phyloP scores from a whole-genome alignment of 1,140 invertebrate species.

The Hirudo medicinalis region DNA sequence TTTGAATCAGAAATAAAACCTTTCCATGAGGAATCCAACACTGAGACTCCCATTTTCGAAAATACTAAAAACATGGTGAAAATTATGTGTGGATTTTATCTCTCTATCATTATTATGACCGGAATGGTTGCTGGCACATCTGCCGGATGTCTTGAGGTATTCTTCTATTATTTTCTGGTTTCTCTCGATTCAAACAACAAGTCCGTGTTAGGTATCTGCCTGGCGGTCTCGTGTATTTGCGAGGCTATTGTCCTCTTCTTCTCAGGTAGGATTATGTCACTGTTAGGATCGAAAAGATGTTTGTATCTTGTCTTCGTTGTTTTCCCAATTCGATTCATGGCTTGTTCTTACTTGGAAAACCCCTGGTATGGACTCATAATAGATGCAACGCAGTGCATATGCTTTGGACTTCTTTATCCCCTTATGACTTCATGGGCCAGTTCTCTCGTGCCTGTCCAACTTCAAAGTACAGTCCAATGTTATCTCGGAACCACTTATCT shows the following conservation, averaged over 20 bases:
- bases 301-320: constrained; percentile 67
- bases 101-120: background rate
- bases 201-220: constrained; percentile 65
- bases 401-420: constrained; percentile 74
- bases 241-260: constrained; percentile 69
- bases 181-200: constrained; percentile 55
- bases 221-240: constrained; percentile 63
- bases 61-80: constrained; percentile 17
- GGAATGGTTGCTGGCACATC: constrained; percentile 41
- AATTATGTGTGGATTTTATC: constrained; percentile 20
- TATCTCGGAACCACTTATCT: constrained; percentile 58
- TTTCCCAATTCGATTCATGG: constrained; percentile 60
- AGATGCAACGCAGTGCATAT: constrained; percentile 73
- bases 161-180: constrained; percentile 70
- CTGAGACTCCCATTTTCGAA: too few species aligned
- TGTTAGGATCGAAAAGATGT: constrained; percentile 64
- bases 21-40: too few species aligned
- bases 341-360: constrained; percentile 65
- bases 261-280: constrained; percentile 62
- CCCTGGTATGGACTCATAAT: constrained; percentile 60
- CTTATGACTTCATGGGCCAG: constrained; percentile 78
- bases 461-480: constrained; percentile 69
- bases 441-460: constrained; percentile 67
- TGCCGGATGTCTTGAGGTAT: constrained; percentile 65
- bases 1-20: too few species aligned